Conservation (phyloP, 2,888 invertebrate species). For the Sepiola atlantica region DNA sequence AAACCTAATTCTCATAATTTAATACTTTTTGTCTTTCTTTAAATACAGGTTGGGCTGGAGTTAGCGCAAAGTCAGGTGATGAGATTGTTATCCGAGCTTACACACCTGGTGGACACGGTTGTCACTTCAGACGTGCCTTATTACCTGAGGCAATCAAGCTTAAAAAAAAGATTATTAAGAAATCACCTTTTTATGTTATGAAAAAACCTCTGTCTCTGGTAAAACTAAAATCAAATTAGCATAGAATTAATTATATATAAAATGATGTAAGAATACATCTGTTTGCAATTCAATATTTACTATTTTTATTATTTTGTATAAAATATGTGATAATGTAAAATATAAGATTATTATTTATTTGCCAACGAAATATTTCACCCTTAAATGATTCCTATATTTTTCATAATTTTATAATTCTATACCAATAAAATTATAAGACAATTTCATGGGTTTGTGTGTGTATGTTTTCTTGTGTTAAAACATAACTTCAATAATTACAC, state of each 20-base stretch:
- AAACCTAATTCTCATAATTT: not conserved
- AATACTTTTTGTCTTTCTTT: not conserved
- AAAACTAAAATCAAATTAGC: not conserved
- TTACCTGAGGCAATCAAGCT: constrained; percentile 56
- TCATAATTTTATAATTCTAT: no score
- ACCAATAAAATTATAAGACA: no score
- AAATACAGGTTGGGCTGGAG: constrained; percentile 65
- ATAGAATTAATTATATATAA: not conserved
- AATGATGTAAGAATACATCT: not conserved
- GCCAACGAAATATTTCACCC: no score
- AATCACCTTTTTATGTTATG: constrained; percentile 54
- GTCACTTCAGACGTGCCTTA: constrained; percentile 60
- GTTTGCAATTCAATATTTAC: not conserved
- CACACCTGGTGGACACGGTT: constrained; percentile 62
- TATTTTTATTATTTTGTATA: not conserved
- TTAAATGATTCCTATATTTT: no score
- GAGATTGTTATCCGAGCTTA: constrained; percentile 56
- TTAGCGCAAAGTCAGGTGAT: constrained; percentile 51
- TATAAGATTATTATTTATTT: no score
- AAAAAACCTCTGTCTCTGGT: constrained; percentile 42
- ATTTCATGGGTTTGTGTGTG: no score
- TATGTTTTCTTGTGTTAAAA: no score
- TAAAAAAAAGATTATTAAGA: constrained; percentile 56
- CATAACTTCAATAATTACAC: no score
- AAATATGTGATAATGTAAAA: no score